Evolutionary conservation across 2,797 vertebrate genomes (phyloP).

Genomic region (Anguilla anguilla): DNA sequence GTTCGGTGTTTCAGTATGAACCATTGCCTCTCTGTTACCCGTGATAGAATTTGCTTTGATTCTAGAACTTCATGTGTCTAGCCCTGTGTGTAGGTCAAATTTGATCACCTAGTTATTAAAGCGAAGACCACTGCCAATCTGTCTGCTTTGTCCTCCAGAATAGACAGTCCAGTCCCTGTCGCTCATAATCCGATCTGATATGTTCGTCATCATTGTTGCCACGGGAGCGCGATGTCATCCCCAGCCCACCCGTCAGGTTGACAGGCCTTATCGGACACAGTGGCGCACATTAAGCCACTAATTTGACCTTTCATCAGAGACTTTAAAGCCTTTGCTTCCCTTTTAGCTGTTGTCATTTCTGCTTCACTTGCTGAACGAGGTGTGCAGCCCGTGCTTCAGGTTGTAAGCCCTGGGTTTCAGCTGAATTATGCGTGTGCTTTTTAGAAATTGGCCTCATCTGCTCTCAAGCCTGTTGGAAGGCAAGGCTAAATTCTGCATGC

Average conservation of each 20-base stretch:
- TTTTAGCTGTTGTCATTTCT: background rate
- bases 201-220: background rate
- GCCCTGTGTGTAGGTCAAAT: background rate
- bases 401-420: background rate
- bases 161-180: background rate
- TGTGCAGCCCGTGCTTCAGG: background rate
- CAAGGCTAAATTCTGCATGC: background rate
- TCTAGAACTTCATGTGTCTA: background rate
- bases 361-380: background rate
- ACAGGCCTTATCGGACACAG: background rate
- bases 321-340: background rate
- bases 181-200: background rate
- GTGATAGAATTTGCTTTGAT: background rate
- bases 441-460: background rate
- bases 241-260: background rate
- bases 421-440: background rate
- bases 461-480: background rate
- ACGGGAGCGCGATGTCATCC: background rate
- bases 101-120: background rate
- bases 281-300: background rate
- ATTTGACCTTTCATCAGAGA: background rate
- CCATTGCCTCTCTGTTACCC: background rate
- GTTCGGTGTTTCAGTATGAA: background rate
- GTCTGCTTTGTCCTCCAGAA: background rate
- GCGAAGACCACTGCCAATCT: background rate